Conservation (phyloP, 1,140 invertebrate species). For the Lucilia cuprina region DNA sequence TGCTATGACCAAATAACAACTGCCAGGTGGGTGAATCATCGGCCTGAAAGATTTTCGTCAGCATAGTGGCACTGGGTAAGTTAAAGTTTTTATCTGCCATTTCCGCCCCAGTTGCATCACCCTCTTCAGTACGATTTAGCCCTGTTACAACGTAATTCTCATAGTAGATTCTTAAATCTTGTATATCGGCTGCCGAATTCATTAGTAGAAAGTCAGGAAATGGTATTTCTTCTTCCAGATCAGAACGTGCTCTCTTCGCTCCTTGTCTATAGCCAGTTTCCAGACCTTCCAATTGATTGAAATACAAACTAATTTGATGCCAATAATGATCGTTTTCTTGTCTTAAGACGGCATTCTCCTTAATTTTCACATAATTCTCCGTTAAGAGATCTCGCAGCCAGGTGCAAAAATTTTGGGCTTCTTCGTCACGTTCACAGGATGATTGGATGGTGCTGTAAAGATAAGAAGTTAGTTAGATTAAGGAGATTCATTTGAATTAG, state of each 20-base stretch:
- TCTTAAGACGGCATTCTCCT: conserved; percentile 72
- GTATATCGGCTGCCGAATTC: conserved; percentile 79
- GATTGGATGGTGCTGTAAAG: conserved; percentile 68
- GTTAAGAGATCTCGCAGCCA: conserved; percentile 55
- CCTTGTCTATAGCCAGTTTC: conserved; percentile 74
- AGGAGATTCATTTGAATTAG: too few species aligned
- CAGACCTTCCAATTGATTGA: conserved; percentile 74
- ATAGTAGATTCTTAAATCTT: conserved; percentile 67
- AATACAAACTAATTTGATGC: conserved; percentile 74
- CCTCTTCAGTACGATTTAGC: background rate
- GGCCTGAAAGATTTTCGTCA: conserved; percentile 50
- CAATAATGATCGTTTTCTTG: conserved; percentile 68
- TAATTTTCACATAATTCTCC: conserved; percentile 72
- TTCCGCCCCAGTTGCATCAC: background rate
- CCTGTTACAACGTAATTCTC: conserved; percentile 53
- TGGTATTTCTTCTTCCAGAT: conserved; percentile 67
- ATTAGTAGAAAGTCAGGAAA: conserved; percentile 75
- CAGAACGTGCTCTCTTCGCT: conserved; percentile 69
- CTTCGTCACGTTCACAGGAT: conserved; percentile 72
- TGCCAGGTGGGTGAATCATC: conserved; percentile 50
- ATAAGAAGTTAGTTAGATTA: background rate
- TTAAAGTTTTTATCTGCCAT: conserved; percentile 53
- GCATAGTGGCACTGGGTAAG: conserved; percentile 58
- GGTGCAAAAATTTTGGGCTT: conserved; percentile 56
- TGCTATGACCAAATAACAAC: conserved; percentile 64